Percentiles rank a stretch among this genome's conserved stretches.
Evolutionary conservation across 1,140 invertebrate species (phyloP).

Genomic region (Yoshiicerus persimilis): DNA sequence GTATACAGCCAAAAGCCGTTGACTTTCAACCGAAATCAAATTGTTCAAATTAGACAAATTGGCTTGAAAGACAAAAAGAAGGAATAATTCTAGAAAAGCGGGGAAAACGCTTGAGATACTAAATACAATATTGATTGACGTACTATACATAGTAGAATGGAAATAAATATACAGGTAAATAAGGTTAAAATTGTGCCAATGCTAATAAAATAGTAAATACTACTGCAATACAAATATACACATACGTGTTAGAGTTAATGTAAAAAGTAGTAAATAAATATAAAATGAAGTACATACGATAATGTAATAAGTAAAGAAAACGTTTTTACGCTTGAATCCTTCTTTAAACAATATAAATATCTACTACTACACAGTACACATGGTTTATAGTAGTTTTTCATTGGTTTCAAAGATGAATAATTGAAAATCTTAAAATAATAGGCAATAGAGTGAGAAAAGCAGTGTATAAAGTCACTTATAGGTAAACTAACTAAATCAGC

Average conservation of each 20-base stretch:
- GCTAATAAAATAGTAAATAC: not conserved
- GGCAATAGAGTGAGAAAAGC: not conserved
- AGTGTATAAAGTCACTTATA: not conserved
- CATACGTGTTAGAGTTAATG: not conserved
- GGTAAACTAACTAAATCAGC: not conserved
- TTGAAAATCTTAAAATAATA: not conserved
- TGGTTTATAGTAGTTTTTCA: not conserved
- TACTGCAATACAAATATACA: not conserved
- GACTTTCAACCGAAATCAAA: conserved; percentile 4
- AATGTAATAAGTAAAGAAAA: not conserved
- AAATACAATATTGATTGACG: not conserved
- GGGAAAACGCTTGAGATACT: not conserved
- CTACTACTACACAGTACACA: not conserved
- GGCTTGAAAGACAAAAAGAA: not conserved
- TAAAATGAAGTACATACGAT: not conserved
- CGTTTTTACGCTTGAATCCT: not conserved
- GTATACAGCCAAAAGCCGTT: conserved; percentile 14
- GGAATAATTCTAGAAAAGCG: not conserved
- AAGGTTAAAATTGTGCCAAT: not conserved
- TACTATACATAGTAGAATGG: not conserved
- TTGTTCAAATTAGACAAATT: conserved; percentile 21
- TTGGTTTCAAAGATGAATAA: not conserved
- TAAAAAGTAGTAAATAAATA: not conserved
- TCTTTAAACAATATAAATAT: not conserved
- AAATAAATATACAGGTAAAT: not conserved